Base-by-base conservation (phyloP, 1,140 invertebrate species). In the Rhagoletis pomonella region DNA sequence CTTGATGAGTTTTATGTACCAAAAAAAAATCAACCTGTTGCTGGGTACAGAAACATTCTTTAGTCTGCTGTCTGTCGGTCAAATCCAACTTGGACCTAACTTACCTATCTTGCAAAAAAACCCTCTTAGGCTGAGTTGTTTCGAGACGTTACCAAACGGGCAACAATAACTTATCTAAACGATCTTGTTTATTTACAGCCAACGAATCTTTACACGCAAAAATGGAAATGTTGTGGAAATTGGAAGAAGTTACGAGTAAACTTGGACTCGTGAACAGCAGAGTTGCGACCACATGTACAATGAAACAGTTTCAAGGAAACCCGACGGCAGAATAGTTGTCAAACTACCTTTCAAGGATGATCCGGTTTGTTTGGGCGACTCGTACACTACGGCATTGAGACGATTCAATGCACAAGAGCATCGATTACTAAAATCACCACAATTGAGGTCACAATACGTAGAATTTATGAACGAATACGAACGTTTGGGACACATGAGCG, bases 201-300 rank as follows among this genome's bases (percentile, higher is more conserved):
- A 1, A 29, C 19, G 64, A 67, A 29, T 67, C 2, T 39, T 42
- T 67, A 29, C 1, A 42, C 19, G 7, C 64, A 17, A 67, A 29
- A 29, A 29, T 29, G 29, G 29, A 29, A 29, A 29, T 29, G 29
- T 29, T 29, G 29, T 29, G 29, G 64, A 67, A 67, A 39, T 67
- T 67, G 64, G 64, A 65, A 67, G 64, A 67, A 67, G 64, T 67
- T 67, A 67, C 64, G 17, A 67, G 17, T 19, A 67, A 19, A 4
- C 64, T 67, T 67, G 64, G 64, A 67, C 10, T 1, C 29, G 29
- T 67, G 29, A 67, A 67, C n/a, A 67, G 19, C 1, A 65, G 10
- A 67, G 17, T 67, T 67, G 64, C 64, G 64, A 67, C 19, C n/a
- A 65, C 7, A 19, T 65, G 5, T 65, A 6, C n/a, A 65, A 65